Evolutionary conservation across 2,113 vertebrate genomes (phyloP).

Genomic region (Perca schrenkii): DNA sequence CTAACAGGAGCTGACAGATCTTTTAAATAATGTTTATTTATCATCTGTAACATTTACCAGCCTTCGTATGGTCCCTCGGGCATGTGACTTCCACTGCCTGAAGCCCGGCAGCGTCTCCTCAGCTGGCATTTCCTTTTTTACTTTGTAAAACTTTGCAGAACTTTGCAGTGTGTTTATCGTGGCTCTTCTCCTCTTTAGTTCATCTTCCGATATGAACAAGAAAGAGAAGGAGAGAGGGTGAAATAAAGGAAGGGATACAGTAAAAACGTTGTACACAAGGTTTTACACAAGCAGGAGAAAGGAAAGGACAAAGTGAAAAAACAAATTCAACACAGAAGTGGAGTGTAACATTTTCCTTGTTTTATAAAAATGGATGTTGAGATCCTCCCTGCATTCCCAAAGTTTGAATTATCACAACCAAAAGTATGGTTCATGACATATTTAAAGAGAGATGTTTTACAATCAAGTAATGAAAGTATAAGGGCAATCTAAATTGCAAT

Average conservation of each 20-base stretch:
- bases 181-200: constrained; percentile 2
- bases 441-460: constrained; percentile 1
- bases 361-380: background rate
- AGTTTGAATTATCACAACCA: constrained; percentile 1
- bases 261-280: background rate
- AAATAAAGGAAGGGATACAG: background rate
- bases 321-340: background rate
- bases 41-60: constrained; percentile 82
- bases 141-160: constrained; percentile 64
- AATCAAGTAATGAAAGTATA: constrained; percentile 28
- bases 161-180: constrained; percentile 5
- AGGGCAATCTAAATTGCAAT: constrained; percentile 56
- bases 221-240: background rate
- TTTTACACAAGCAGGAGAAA: constrained; percentile 6
- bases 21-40: constrained; percentile 90
- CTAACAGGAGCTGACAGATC: constrained; percentile 87
- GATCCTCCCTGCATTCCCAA: background rate
- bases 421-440: background rate
- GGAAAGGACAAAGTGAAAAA: background rate
- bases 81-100: constrained; percentile 53
- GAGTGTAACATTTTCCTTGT: background rate
- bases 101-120: constrained; percentile 44
- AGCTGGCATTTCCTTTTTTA: constrained; percentile 53
- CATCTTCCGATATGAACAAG: constrained; percentile 20
- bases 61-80: constrained; percentile 64